Conservation (phyloP, 2,113 vertebrate genomes). For the Pholis gunnellus region DNA sequence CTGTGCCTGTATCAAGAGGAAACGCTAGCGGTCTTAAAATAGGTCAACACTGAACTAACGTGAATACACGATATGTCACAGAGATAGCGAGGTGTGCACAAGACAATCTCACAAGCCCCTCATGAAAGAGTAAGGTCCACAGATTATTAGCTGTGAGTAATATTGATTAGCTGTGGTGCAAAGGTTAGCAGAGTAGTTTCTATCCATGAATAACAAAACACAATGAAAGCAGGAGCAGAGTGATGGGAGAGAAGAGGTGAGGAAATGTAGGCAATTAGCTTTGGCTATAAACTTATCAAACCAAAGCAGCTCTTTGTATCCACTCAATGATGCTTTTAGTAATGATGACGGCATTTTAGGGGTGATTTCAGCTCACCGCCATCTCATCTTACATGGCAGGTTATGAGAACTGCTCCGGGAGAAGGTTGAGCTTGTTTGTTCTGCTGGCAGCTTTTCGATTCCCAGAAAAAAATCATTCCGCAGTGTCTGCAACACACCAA, state of each 20-base stretch:
- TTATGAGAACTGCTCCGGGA: conserved; percentile 42
- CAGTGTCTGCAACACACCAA: conserved; percentile 40
- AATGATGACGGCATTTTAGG: conserved; percentile 25
- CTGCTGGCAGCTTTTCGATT: conserved; percentile 37
- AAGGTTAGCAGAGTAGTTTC: conserved; percentile 65
- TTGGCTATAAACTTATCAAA: conserved; percentile 40
- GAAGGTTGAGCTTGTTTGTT: conserved; percentile 40
- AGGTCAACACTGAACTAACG: conserved; percentile 63
- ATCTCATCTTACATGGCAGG: conserved; percentile 25
- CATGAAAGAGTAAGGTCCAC: conserved; percentile 62
- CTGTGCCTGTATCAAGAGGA: conserved; percentile 71
- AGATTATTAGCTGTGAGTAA: conserved; percentile 71
- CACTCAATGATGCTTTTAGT: conserved; percentile 14
- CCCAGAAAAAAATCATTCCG: conserved; percentile 48
- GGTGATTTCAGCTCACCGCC: conserved; percentile 20
- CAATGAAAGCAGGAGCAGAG: conserved; percentile 13
- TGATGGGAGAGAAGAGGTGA: conserved; percentile 25
- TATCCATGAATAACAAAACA: conserved; percentile 29
- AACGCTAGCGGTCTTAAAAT: conserved; percentile 71
- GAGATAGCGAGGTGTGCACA: conserved; percentile 55
- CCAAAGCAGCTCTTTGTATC: conserved; percentile 38
- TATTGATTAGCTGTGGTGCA: conserved; percentile 73
- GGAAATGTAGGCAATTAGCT: conserved; percentile 32
- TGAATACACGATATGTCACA: conserved; percentile 38
- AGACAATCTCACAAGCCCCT: conserved; percentile 42